Evolutionary conservation across 2,113 vertebrate species (phyloP).

Genomic region (Monopterus albus): DNA sequence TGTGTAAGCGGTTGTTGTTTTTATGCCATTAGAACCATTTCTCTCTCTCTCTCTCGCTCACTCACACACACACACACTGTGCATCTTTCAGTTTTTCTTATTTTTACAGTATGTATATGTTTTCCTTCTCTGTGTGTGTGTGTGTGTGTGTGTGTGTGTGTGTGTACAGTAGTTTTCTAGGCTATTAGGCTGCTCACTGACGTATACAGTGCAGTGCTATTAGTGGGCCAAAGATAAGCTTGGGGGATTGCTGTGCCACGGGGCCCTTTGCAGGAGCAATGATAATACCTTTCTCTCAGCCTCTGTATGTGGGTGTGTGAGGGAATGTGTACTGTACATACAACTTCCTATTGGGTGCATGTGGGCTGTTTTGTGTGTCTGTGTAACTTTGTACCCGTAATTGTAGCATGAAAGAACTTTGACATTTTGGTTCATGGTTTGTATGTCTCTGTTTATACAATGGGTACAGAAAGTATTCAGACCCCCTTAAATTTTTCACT

Average conservation of each 20-base stretch:
- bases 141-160: background rate
- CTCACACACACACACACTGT: no score
- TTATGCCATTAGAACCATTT: no score
- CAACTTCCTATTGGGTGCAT: background rate
- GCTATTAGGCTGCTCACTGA: conserved; percentile 54
- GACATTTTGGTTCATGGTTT: background rate
- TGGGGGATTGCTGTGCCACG: conserved; percentile 56
- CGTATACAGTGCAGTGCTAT: conserved; percentile 38
- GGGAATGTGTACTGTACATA: background rate
- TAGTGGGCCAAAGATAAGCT: conserved; percentile 68
- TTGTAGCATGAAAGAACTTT: background rate
- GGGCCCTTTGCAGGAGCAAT: conserved; percentile 53
- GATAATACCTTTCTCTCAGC: conserved; percentile 62
- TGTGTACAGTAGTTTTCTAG: conserved; percentile 14
- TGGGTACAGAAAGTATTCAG: no score
- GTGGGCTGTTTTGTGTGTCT: background rate
- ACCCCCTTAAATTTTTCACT: no score
- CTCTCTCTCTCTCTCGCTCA: no score
- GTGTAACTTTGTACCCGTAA: background rate
- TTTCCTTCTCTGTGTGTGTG: background rate
- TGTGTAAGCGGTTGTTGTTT: background rate
- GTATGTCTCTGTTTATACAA: background rate
- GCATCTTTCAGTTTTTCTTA: no score
- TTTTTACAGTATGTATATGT: conserved; percentile 20
- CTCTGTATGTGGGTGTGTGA: conserved; percentile 25